phyloP scores from a whole-genome alignment of 2,113 vertebrate species.

The Phyllopteryx taeniolatus region DNA sequence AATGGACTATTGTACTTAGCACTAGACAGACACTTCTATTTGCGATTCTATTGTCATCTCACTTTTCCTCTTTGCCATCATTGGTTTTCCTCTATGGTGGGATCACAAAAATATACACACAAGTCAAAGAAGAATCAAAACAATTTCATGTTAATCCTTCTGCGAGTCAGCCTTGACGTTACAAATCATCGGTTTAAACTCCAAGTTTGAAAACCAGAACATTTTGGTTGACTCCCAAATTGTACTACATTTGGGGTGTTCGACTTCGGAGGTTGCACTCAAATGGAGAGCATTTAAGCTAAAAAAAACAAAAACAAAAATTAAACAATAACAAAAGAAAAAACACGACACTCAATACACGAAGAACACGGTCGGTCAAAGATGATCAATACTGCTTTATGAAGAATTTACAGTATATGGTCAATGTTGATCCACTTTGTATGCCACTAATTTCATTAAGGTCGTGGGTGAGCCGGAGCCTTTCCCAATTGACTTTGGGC shows the following conservation, averaged over 20 bases:
- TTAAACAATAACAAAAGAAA: neutral
- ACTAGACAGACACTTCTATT: no score
- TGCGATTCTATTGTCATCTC: no score
- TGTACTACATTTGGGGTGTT: neutral
- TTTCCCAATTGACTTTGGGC: no score
- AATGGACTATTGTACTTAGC: no score
- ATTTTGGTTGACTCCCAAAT: neutral
- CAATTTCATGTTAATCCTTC: no score
- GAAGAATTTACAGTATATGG: neutral
- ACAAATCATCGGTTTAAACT: neutral
- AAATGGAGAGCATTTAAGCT: neutral
- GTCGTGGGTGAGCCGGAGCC: neutral
- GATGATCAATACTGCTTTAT: neutral
- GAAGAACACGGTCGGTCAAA: neutral
- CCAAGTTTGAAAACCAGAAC: neutral
- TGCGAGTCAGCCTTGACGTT: no score
- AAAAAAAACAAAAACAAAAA: constrained; percentile 12
- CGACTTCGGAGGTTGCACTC: neutral
- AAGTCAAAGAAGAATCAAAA: no score
- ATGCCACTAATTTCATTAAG: neutral
- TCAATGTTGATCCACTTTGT: neutral
- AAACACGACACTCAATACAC: neutral
- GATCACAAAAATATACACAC: no score
- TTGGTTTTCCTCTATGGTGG: no score
- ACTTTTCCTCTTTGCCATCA: no score